Evolutionary conservation across 1,140 invertebrate genomes (phyloP).

Genomic region (Drosophila novamexicana): DNA sequence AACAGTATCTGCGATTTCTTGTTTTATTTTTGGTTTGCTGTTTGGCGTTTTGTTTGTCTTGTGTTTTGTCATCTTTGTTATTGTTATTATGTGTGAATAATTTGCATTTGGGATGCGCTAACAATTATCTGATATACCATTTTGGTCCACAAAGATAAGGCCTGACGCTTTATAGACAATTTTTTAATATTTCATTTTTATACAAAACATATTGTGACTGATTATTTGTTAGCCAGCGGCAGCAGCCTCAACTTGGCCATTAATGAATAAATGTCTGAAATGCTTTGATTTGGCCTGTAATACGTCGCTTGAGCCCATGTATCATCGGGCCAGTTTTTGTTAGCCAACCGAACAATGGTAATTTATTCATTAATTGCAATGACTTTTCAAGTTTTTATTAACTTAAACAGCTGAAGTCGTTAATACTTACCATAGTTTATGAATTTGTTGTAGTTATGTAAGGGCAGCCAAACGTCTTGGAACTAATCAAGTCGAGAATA

Average conservation of each 20-base stretch:
- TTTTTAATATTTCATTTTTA: conserved; percentile 52
- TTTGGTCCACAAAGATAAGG: conserved; percentile 59
- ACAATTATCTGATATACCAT: conserved; percentile 42
- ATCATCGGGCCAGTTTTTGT: conserved; percentile 41
- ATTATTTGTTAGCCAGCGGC: not conserved
- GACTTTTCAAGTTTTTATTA: conserved; percentile 64
- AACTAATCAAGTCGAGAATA: conserved; percentile 18
- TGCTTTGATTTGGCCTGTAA: conserved; percentile 53
- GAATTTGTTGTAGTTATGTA: conserved; percentile 8
- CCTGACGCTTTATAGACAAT: conserved; percentile 31
- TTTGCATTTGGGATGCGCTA: conserved; percentile 72
- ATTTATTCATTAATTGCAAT: conserved; percentile 72
- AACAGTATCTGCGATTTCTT: not conserved
- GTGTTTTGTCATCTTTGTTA: conserved; percentile 57
- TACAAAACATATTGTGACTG: conserved; percentile 10
- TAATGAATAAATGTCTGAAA: conserved; percentile 57
- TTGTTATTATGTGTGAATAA: conserved; percentile 69
- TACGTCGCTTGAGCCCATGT: conserved; percentile 52
- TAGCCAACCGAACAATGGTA: conserved; percentile 37
- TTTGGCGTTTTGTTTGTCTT: conserved; percentile 29
- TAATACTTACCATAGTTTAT: not conserved
- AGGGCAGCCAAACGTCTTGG: conserved; percentile 2
- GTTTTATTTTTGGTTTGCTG: conserved; percentile 2
- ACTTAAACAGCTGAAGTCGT: conserved; percentile 3
- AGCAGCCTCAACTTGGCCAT: conserved; percentile 49